These are phyloP conservation scores for Chrysolina oricalcia DNA, from an alignment of 2,888 invertebrate species.

Conservation along the genomic window DNA sequence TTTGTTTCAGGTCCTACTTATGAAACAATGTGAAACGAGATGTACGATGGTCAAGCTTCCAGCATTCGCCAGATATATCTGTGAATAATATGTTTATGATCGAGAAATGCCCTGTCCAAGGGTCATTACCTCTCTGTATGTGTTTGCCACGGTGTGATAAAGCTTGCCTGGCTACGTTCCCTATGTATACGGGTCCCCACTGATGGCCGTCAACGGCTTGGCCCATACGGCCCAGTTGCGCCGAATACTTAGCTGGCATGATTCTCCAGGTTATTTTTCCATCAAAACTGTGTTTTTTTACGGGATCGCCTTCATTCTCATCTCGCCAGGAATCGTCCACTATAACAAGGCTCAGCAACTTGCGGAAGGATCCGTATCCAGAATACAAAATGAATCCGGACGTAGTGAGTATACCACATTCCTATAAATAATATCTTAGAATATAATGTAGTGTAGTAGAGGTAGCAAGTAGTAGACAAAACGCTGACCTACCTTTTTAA, in stretches of 20 bases:
- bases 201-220: slow-evolving; percentile 65
- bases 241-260: slow-evolving; percentile 59
- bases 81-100: slow-evolving; percentile 50
- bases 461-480: too few relatives aligned
- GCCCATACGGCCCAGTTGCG: slow-evolving; percentile 61
- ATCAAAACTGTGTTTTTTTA: slow-evolving; percentile 53
- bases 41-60: slow-evolving; percentile 25
- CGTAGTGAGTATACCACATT: slow-evolving; percentile 41
- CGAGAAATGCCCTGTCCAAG: slow-evolving; percentile 33
- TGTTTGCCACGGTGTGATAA: slow-evolving; percentile 38
- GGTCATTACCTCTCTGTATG: slow-evolving; percentile 39
- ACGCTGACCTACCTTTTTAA: too few relatives aligned
- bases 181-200: slow-evolving; percentile 56
- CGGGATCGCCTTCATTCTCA: slow-evolving; percentile 52
- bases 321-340: slow-evolving; percentile 42
- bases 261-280: slow-evolving; percentile 44
- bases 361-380: slow-evolving; percentile 17
- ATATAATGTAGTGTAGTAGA: too few relatives aligned
- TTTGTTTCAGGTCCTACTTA: slow-evolving; percentile 39
- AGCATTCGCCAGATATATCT: slow-evolving; percentile 33
- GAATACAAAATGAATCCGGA: slow-evolving; percentile 40
- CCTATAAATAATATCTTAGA: background rate
- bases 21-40: slow-evolving; percentile 45
- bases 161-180: slow-evolving; percentile 42
- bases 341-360: slow-evolving; percentile 33